These are phyloP conservation scores for Otocyon megalotis DNA, from an alignment of 2,113 vertebrate genomes.

Conservation along the genomic window DNA sequence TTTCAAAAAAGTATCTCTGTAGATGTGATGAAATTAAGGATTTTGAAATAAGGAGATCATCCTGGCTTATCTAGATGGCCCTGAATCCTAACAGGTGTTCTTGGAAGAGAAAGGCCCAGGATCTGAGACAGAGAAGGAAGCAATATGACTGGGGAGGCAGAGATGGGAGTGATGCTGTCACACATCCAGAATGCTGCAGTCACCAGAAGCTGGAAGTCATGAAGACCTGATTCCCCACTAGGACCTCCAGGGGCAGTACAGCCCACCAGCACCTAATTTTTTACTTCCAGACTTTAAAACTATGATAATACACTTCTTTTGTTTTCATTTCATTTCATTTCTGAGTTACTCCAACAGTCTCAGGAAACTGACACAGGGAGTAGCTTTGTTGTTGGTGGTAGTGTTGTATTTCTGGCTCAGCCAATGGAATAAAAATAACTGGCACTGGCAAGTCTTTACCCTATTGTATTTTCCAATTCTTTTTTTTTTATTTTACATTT, in stretches of 20 bases:
- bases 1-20: background rate
- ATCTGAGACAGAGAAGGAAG: background rate
- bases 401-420: background rate
- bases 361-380: background rate
- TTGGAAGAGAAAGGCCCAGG: background rate
- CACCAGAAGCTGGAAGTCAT: background rate
- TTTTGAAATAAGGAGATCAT: background rate
- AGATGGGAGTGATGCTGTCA: fast-evolving
- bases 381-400: background rate
- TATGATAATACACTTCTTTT: background rate
- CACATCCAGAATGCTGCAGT: background rate
- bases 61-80: background rate
- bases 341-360: background rate
- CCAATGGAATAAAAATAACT: background rate
- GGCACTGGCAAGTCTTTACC: fast-evolving
- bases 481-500: background rate
- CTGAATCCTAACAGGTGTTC: background rate
- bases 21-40: background rate
- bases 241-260: fast-evolving
- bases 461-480: background rate
- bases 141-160: background rate
- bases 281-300: background rate
- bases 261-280: no score
- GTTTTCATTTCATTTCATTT: background rate
- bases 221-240: no score